Percentiles rank a stretch among this genome's conserved stretches.
Evolutionary conservation across 2,113 vertebrate genomes (phyloP).

Genomic region (Pluvianellus socialis): DNA sequence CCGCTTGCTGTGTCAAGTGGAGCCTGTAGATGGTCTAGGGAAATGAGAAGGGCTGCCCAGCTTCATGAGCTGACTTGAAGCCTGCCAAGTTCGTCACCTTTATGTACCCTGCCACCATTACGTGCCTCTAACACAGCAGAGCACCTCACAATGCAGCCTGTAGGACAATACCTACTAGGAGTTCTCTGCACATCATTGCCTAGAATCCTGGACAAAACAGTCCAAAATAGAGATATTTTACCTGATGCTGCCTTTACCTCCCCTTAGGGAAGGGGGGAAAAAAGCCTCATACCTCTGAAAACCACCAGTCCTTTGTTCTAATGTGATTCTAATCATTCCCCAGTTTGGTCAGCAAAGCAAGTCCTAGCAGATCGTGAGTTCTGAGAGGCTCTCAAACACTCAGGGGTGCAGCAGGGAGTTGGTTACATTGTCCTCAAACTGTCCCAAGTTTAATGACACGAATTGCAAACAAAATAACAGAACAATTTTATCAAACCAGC

Average conservation of each 20-base stretch:
- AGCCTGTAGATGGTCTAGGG: neutral
- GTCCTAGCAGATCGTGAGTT: neutral
- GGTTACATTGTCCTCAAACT: neutral
- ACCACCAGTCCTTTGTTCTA: conserved; percentile 11
- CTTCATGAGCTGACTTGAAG: neutral
- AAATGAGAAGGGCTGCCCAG: neutral
- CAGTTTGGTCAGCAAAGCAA: conserved; percentile 34
- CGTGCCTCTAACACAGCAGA: neutral
- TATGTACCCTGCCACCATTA: neutral
- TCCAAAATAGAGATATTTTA: neutral
- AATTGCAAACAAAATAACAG: neutral
- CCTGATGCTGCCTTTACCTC: neutral
- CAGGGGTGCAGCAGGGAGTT: neutral
- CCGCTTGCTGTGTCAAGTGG: neutral
- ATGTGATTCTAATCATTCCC: conserved; percentile 13
- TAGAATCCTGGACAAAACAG: neutral
- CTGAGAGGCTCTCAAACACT: neutral
- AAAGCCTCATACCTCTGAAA: neutral
- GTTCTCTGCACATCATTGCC: neutral
- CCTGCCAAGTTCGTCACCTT: neutral
- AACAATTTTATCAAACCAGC: neutral
- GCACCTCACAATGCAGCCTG: neutral
- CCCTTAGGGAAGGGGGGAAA: neutral
- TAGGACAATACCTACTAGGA: neutral
- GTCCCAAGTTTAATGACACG: neutral